These are phyloP conservation scores for Aldabrachelys gigantea DNA, from an alignment of 2,113 vertebrate species.

Conservation along the genomic window DNA sequence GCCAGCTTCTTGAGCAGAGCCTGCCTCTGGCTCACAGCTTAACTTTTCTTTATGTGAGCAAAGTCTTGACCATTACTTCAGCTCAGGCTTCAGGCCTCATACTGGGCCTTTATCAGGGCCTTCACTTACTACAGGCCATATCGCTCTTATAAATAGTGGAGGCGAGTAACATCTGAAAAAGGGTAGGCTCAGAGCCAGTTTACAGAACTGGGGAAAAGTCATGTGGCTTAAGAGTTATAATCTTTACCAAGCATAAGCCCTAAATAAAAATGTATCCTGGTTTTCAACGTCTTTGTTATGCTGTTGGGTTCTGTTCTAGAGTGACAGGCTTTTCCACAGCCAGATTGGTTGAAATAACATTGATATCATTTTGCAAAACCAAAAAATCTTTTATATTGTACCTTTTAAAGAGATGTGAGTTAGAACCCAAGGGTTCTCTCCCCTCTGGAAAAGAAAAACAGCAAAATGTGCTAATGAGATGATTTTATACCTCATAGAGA, in stretches of 20 bases:
- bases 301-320: neutral
- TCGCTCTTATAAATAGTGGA: neutral
- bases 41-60: too few species aligned
- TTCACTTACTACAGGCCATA: neutral
- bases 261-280: neutral
- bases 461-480: neutral
- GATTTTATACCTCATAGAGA: neutral
- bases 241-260: neutral
- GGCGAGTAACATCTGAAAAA: fast-evolving
- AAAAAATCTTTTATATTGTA: neutral
- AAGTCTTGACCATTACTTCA: too few species aligned
- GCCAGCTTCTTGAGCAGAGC: too few species aligned
- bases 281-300: neutral
- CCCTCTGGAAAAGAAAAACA: neutral
- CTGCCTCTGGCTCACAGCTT: too few species aligned
- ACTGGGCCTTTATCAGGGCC: too few species aligned
- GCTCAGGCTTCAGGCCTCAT: too few species aligned
- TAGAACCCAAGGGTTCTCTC: neutral
- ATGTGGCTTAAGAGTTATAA: neutral
- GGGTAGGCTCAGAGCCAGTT: neutral
- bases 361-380: neutral
- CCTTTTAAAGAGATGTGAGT: neutral
- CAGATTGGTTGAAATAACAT: neutral
- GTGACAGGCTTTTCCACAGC: fast-evolving
- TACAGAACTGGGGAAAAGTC: neutral